phyloP scores from a whole-genome alignment of 2,113 vertebrate genomes.

The Aphyosemion australe region DNA sequence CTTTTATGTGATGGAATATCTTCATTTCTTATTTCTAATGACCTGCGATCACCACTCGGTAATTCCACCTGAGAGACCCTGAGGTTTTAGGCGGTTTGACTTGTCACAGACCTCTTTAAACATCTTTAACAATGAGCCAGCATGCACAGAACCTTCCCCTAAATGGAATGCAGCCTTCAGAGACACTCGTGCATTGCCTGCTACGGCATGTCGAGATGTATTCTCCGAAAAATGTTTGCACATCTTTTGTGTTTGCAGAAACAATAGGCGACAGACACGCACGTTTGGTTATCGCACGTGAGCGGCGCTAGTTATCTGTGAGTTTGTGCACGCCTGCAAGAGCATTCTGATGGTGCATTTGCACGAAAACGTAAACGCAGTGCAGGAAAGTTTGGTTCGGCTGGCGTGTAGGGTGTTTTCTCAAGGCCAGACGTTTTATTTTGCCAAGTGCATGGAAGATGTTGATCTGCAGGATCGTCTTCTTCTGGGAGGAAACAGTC shows the following conservation, averaged over 20 bases:
- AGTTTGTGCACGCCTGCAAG: too few species aligned
- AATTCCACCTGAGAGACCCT: too few species aligned
- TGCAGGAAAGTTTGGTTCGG: not conserved
- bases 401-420: not conserved
- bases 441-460: not conserved
- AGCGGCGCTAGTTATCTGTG: not conserved
- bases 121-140: not conserved
- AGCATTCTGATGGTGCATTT: not conserved
- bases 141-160: not conserved
- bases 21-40: too few species aligned
- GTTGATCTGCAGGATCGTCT: not conserved
- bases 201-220: not conserved
- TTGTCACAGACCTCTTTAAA: too few species aligned
- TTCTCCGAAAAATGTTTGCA: not conserved
- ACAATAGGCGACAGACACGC: not conserved
- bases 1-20: too few species aligned
- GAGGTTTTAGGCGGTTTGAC: too few species aligned
- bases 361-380: not conserved
- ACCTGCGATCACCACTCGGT: too few species aligned
- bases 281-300: not conserved
- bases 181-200: not conserved
- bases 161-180: not conserved
- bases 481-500: too few species aligned
- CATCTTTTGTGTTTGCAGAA: not conserved
- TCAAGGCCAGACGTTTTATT: not conserved